Evolutionary conservation across 2,888 invertebrate genomes (phyloP).

Genomic region (Ptilodon capucinus): DNA sequence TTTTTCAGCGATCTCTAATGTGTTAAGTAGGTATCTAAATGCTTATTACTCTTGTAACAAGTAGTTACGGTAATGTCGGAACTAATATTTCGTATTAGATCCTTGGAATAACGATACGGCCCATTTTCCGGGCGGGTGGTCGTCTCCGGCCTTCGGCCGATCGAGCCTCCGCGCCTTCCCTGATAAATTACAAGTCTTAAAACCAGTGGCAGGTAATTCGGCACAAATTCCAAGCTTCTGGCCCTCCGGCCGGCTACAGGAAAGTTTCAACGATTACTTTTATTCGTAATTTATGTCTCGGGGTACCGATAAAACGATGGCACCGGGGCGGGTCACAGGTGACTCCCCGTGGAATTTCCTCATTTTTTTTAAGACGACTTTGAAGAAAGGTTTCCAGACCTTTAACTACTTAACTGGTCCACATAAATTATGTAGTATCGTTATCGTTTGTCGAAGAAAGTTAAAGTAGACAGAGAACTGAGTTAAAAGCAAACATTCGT

Average conservation of each 20-base stretch:
- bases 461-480: background rate
- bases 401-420: slow-evolving; percentile 41
- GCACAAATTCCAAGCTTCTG: slow-evolving; percentile 69
- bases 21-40: slow-evolving; percentile 38
- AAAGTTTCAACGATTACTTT: slow-evolving; percentile 80
- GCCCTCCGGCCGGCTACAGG: slow-evolving; percentile 61
- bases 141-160: slow-evolving; percentile 52
- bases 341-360: slow-evolving; percentile 55
- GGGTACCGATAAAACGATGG: slow-evolving; percentile 68
- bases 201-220: slow-evolving; percentile 85
- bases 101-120: slow-evolving; percentile 55
- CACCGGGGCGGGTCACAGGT: slow-evolving; percentile 67
- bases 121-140: slow-evolving; percentile 62
- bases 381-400: slow-evolving; percentile 38
- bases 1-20: slow-evolving; percentile 36
- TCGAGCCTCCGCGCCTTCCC: slow-evolving; percentile 59
- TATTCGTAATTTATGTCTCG: slow-evolving; percentile 75
- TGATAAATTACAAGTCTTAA: slow-evolving; percentile 85
- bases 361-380: slow-evolving; percentile 43
- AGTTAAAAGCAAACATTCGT: too few relatives aligned
- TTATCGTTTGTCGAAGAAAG: background rate
- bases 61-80: slow-evolving; percentile 38
- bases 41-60: slow-evolving; percentile 46
- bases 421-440: slow-evolving; percentile 36
- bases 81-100: slow-evolving; percentile 47